Evolutionary conservation across 1,140 invertebrate genomes (phyloP).

Genomic region (Holotrichia oblita): DNA sequence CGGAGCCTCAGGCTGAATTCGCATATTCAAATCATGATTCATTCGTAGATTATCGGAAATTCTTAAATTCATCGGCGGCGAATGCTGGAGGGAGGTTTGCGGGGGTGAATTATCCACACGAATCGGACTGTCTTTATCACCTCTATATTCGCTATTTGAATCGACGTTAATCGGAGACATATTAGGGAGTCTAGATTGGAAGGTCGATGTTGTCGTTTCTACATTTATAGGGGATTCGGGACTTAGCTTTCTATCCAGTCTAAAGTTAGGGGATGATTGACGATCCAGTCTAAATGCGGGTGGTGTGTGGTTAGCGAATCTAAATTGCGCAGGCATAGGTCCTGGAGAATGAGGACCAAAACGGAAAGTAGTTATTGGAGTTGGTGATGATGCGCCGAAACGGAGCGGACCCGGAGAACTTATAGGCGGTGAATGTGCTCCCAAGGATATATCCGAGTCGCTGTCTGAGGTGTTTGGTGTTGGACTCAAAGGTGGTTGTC

Average conservation of each 20-base stretch:
- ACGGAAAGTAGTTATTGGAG: slow-evolving; percentile 57
- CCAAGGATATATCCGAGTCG: slow-evolving; percentile 66
- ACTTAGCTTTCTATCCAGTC: slow-evolving; percentile 43
- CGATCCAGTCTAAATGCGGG: slow-evolving; percentile 45
- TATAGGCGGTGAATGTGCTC: slow-evolving; percentile 66
- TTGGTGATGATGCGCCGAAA: slow-evolving; percentile 56
- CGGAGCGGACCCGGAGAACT: slow-evolving; percentile 58
- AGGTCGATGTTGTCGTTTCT: slow-evolving; percentile 35
- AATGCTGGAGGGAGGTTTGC: slow-evolving; percentile 59
- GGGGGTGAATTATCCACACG: slow-evolving; percentile 60
- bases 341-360: slow-evolving; percentile 60
- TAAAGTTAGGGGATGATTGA: slow-evolving; percentile 38
- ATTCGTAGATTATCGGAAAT: slow-evolving; percentile 48
- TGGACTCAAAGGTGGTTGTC: slow-evolving; percentile 56
- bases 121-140: slow-evolving; percentile 54
- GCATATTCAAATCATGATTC: slow-evolving; percentile 36
- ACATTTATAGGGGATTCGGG: slow-evolving; percentile 43
- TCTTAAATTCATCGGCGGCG: slow-evolving; percentile 60
- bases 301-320: slow-evolving; percentile 56
- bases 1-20: slow-evolving; percentile 54
- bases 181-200: slow-evolving; percentile 43
- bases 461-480: slow-evolving; percentile 60
- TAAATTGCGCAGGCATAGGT: slow-evolving; percentile 59
- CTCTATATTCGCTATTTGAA: slow-evolving; percentile 49
- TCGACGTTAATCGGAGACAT: slow-evolving; percentile 57